phyloP scores from a whole-genome alignment of 1,140 invertebrate species.

The Nephila pilipes region DNA sequence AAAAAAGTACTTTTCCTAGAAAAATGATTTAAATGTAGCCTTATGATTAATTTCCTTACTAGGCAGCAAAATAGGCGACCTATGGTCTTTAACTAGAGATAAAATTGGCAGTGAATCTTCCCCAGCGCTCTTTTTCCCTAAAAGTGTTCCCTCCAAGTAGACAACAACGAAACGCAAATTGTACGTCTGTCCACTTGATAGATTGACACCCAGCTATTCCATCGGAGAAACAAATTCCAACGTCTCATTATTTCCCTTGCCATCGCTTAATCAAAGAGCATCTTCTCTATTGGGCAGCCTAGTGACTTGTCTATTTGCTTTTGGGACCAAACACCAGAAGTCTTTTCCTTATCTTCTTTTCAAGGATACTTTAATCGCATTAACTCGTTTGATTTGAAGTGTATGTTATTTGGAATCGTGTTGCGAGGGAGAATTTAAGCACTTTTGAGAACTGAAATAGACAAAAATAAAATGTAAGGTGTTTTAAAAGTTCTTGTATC shows the following conservation, averaged over 20 bases:
- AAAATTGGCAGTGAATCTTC: neutral
- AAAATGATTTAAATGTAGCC: too few relatives aligned
- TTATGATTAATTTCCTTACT: too few relatives aligned
- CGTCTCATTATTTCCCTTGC: conserved; percentile 26
- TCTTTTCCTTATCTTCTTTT: neutral
- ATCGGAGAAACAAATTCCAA: conserved; percentile 11
- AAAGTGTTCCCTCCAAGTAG: neutral
- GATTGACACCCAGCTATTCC: conserved; percentile 15
- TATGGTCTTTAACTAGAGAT: neutral
- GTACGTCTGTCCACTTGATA: conserved; percentile 24
- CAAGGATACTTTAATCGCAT: neutral
- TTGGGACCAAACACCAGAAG: neutral
- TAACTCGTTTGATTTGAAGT: too few relatives aligned
- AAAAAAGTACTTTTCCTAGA: too few relatives aligned
- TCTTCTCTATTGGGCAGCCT: neutral
- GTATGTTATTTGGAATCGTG: too few relatives aligned
- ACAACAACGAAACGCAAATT: conserved; percentile 3
- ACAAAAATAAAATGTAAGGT: too few relatives aligned
- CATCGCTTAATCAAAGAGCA: conserved; percentile 27
- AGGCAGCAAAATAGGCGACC: neutral
- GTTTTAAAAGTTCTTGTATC: too few relatives aligned
- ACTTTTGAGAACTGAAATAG: too few relatives aligned
- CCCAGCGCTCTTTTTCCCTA: neutral
- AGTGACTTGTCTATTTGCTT: neutral
- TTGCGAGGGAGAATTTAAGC: too few relatives aligned